Conservation (phyloP, 2,113 vertebrate genomes). For the Diadophis punctatus region DNA sequence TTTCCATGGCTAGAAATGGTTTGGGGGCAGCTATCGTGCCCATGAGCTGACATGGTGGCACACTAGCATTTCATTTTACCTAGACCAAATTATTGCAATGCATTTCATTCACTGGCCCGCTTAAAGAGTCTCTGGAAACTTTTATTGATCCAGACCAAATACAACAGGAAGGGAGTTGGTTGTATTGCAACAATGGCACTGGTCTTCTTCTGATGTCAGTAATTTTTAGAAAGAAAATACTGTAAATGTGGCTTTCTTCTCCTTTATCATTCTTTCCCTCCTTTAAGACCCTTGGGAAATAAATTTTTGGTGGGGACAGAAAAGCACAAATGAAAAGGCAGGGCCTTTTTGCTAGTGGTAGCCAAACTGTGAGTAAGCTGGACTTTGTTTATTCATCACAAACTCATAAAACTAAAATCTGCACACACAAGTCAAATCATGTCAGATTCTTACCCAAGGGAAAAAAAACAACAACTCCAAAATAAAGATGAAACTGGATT, state of each 20-base stretch:
- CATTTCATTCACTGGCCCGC: background rate
- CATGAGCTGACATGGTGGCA: background rate
- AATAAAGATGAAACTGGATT: background rate
- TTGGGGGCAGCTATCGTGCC: background rate
- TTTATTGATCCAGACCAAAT: background rate
- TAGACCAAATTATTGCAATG: background rate
- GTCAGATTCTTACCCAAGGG: background rate
- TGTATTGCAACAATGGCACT: background rate
- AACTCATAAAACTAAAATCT: background rate
- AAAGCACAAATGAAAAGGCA: background rate
- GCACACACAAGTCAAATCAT: background rate
- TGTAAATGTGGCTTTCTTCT: background rate
- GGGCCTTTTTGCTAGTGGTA: background rate
- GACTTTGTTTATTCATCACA: background rate
- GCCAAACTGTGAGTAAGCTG: background rate
- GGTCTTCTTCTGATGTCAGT: background rate
- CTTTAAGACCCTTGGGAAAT: background rate
- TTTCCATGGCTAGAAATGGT: background rate
- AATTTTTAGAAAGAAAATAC: background rate
- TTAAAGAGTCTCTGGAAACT: background rate
- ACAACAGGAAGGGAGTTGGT: background rate
- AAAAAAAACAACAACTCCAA: background rate
- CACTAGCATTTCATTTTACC: background rate
- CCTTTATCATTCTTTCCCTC: background rate
- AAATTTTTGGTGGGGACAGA: background rate